Percentiles rank a stretch among this genome's conserved stretches.
Conservation (phyloP, 2,888 invertebrate genomes). For the Harpalus rufipes region DNA sequence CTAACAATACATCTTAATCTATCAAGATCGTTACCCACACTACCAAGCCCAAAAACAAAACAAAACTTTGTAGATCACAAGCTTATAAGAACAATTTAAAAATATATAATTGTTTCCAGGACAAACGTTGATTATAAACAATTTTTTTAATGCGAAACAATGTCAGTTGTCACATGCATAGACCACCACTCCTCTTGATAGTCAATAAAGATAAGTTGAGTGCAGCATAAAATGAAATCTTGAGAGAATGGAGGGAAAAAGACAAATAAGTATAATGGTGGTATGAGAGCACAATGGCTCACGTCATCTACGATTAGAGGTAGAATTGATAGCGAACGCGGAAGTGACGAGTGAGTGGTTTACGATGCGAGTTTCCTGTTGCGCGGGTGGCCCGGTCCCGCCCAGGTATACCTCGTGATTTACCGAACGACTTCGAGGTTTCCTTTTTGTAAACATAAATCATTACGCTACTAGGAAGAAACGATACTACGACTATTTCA, state of each 20-base stretch:
- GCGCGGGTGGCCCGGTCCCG: constrained; percentile 63
- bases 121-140: constrained; percentile 1
- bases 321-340: constrained; percentile 52
- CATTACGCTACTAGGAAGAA: not conserved
- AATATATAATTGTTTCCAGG: not conserved
- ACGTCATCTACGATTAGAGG: constrained; percentile 47
- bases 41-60: not conserved
- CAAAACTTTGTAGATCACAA: not conserved
- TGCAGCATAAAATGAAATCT: constrained; percentile 48
- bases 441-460: not conserved
- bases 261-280: constrained; percentile 31
- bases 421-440: constrained; percentile 9
- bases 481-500: not conserved
- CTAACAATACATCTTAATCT: not conserved
- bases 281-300: constrained; percentile 45
- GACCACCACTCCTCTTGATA: constrained; percentile 26
- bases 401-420: constrained; percentile 24
- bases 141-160: not conserved
- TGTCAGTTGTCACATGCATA: constrained; percentile 41
- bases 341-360: constrained; percentile 57
- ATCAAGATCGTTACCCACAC: constrained; percentile 1
- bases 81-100: not conserved
- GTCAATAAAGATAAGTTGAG: constrained; percentile 43
- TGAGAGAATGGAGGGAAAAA: constrained; percentile 31
- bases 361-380: constrained; percentile 57